Conservation (phyloP, 2,797 vertebrate species). For the Rhyacichthys aspro region DNA sequence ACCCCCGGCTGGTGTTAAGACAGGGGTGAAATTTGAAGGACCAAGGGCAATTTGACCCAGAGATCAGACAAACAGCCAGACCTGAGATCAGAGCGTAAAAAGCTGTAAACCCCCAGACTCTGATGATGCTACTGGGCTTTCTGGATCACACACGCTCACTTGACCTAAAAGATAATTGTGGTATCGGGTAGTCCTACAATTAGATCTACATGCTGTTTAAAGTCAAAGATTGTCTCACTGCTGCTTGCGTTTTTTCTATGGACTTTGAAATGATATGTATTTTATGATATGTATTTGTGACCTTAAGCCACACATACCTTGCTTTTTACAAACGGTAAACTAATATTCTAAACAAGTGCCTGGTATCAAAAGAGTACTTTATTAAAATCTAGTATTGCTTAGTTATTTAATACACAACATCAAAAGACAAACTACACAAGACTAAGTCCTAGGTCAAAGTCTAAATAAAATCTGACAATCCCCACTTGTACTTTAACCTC, state of each 20-base stretch:
- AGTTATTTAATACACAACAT: conserved; percentile 2
- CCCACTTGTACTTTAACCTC: conserved; percentile 52
- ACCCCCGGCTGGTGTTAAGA: conserved; percentile 31
- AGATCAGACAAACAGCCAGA: conserved; percentile 29
- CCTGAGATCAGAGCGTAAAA: conserved; percentile 9
- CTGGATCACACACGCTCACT: background rate
- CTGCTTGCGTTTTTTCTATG: too few relatives aligned
- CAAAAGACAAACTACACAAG: background rate
- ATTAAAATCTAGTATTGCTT: too few relatives aligned
- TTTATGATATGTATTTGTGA: too few relatives aligned
- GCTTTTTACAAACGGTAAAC: too few relatives aligned
- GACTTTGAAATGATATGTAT: too few relatives aligned
- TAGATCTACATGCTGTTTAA: too few relatives aligned
- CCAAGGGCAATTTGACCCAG: conserved; percentile 23
- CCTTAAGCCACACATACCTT: too few relatives aligned
- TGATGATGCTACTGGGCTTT: conserved; percentile 7
- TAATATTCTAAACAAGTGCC: too few relatives aligned
- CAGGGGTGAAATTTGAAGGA: conserved; percentile 23
- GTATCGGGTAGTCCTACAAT: too few relatives aligned
- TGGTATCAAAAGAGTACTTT: too few relatives aligned
- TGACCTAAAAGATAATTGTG: too few relatives aligned
- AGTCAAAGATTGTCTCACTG: too few relatives aligned
- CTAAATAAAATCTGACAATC: conserved; percentile 8
- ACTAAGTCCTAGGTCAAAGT: conserved; percentile 40
- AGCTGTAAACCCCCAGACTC: conserved; percentile 19